These are phyloP conservation scores for Notothenia rossii DNA, from an alignment of 2,113 vertebrate species.

Conservation along the genomic window DNA sequence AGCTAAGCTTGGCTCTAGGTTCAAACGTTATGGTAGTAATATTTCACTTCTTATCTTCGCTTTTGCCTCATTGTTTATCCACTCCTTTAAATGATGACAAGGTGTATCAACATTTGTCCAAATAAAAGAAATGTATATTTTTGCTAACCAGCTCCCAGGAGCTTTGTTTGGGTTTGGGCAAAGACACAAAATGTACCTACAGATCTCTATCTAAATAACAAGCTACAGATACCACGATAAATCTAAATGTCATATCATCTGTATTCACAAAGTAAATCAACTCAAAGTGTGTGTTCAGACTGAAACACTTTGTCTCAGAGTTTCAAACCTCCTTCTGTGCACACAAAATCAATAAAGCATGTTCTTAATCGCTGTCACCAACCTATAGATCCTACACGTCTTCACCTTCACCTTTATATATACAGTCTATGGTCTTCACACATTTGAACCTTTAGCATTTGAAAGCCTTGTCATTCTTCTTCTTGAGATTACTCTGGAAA, in stretches of 20 bases:
- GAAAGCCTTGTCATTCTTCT: conserved; percentile 27
- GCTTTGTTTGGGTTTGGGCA: neutral
- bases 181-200: neutral
- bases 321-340: conserved; percentile 26
- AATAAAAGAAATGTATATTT: neutral
- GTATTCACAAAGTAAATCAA: neutral
- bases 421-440: neutral
- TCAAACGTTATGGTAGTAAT: neutral
- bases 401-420: neutral
- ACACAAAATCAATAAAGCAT: conserved; percentile 43
- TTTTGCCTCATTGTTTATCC: neutral
- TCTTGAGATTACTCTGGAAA: conserved; percentile 13
- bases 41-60: neutral
- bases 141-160: neutral
- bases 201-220: neutral
- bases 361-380: conserved; percentile 13
- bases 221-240: neutral
- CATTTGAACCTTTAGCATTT: conserved; percentile 17
- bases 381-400: conserved; percentile 18
- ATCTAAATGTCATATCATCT: neutral
- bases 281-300: neutral
- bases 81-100: neutral
- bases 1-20: neutral
- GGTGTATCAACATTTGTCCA: neutral
- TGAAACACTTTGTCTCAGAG: conserved; percentile 28